These are phyloP conservation scores for Griposia aprilina DNA, from an alignment of 2,888 invertebrate genomes.

Conservation along the genomic window DNA sequence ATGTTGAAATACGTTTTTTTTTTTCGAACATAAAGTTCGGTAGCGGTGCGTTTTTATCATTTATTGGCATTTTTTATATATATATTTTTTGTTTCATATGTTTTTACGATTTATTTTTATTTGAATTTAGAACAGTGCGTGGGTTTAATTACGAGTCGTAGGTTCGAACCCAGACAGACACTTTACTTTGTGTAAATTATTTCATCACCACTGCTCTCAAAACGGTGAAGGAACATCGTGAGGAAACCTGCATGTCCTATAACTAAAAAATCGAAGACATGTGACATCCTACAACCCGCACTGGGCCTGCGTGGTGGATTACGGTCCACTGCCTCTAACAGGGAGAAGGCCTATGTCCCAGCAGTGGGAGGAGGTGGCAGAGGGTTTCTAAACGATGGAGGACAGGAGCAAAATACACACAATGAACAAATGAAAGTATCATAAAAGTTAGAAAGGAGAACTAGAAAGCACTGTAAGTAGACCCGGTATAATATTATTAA, in stretches of 20 bases:
- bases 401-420: neutral
- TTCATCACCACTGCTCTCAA: too few species aligned
- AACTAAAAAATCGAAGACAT: too few species aligned
- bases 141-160: conserved; percentile 4
- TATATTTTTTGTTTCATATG: conserved; percentile 14
- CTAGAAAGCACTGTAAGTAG: neutral
- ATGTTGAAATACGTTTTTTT: conserved; percentile 43
- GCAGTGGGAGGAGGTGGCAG: conserved; percentile 7
- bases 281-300: too few species aligned
- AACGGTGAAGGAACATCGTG: too few species aligned
- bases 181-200: too few species aligned
- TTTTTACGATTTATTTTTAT: conserved; percentile 45
- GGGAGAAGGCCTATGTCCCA: too few species aligned
- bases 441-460: neutral
- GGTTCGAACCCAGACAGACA: too few species aligned
- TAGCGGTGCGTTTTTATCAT: conserved; percentile 28
- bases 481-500: neutral
- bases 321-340: too few species aligned
- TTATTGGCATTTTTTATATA: conserved; percentile 24
- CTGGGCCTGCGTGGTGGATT: too few species aligned
- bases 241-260: too few species aligned
- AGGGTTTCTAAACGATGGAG: neutral
- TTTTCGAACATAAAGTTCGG: conserved; percentile 38
- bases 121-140: conserved; percentile 18
- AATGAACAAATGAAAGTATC: neutral